Base-by-base conservation (phyloP, 2,888 invertebrate genomes). In the Aspidapion aeneum region DNA sequence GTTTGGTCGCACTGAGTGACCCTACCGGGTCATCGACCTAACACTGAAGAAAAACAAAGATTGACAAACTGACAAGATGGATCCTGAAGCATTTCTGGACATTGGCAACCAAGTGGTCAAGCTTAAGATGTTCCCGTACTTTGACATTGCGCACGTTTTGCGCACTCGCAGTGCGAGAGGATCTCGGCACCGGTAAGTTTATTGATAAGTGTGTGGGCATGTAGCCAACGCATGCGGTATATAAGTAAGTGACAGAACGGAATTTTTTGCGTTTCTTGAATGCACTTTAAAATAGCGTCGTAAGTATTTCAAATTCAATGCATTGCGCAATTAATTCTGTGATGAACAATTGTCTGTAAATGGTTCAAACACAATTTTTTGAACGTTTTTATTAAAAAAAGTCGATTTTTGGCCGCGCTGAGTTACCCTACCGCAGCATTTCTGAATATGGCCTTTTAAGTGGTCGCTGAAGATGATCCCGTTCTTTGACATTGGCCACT, bases 71-170 rank as follows among this genome's bases (percentile, higher is more conserved):
- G n/a, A 17, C 66, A 78, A 75, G 81, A 95, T 96, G 94, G 95
- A 96, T 89, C 94, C 95, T 80, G 96, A 96, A 85, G 91, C 95
- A 69, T 96, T 98, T 83, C 86, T 98, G 79, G 96, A 98, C 82
- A 88, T 98, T 87, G 98, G 98, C 84, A 97, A 97, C 83, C 94
- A 96, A 87, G 95, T 99, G 84, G 95, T 96, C 74, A 96, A 98
- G 82, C 85, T 98, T 73, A 97, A 98, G 86, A 98, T 99, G 98
- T 99, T 93, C 80, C 99, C 99, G 61, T 98, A 97, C 84, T 99
- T 99, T 82, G 98, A 99, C 81, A 91, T 98, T 75, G 98, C 98
- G 73, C 97, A 99, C 84, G 74, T 84, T 98, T 73, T 96, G 95
- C 84, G 96, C 97, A 77, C 84, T 98, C 74, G 92, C 94, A 75